Evolutionary conservation across 2,888 invertebrate species (phyloP).

Genomic region (Cryptus armator): DNA sequence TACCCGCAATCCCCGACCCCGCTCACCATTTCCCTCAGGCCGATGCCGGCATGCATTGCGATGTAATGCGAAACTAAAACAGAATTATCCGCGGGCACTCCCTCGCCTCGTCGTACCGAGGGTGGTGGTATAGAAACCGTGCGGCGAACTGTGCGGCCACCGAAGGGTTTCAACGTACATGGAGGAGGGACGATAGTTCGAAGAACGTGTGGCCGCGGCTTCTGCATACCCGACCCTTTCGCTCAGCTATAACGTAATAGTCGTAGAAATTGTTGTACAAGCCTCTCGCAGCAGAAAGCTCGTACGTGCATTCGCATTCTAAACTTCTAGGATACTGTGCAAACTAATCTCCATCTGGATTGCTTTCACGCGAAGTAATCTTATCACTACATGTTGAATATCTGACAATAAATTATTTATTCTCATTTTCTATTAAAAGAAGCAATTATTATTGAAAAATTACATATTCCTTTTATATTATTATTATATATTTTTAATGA

Average conservation of each 20-base stretch:
- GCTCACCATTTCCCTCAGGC: slow-evolving; percentile 38
- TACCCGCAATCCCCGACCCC: slow-evolving; percentile 37
- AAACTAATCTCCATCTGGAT: slow-evolving; percentile 8
- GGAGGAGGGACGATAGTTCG: background rate
- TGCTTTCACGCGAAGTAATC: slow-evolving; percentile 7
- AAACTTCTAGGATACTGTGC: slow-evolving; percentile 27
- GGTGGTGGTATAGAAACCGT: slow-evolving; percentile 21
- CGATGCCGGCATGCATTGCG: slow-evolving; percentile 75
- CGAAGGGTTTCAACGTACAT: slow-evolving; percentile 53
- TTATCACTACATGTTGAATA: background rate
- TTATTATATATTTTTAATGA: too few relatives aligned
- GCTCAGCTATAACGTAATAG: slow-evolving; percentile 40
- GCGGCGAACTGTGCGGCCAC: slow-evolving; percentile 45
- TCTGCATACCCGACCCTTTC: slow-evolving; percentile 8
- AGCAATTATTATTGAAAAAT: slow-evolving; percentile 13
- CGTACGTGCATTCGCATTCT: slow-evolving; percentile 50
- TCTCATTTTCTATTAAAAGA: slow-evolving; percentile 26
- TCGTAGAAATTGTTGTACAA: slow-evolving; percentile 37
- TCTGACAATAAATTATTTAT: background rate
- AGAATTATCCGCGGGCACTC: slow-evolving; percentile 81
- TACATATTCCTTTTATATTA: too few relatives aligned
- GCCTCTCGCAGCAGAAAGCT: background rate
- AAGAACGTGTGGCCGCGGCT: background rate
- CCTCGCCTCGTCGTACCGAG: slow-evolving; percentile 56
- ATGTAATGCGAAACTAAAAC: slow-evolving; percentile 84